These are phyloP conservation scores for Trigoniulus corallinus DNA, from an alignment of 1,140 invertebrate genomes.

Conservation along the genomic window DNA sequence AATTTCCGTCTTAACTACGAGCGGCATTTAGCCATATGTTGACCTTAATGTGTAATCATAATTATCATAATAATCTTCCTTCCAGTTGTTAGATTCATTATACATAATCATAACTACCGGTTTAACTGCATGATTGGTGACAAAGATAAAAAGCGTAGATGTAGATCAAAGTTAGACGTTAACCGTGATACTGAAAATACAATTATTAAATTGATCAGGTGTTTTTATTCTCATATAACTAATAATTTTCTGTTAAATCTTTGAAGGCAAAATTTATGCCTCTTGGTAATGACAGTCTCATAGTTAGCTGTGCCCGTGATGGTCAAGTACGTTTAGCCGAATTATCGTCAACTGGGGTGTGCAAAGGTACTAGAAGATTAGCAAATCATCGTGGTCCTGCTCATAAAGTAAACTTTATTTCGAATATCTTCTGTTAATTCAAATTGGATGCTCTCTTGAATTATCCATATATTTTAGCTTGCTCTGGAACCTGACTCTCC, in stretches of 20 bases:
- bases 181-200: too few relatives aligned
- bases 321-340: conserved; percentile 56
- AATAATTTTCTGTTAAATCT: not conserved
- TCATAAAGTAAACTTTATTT: conserved; percentile 36
- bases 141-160: too few relatives aligned
- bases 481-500: conserved; percentile 51
- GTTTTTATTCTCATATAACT: not conserved
- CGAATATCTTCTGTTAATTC: not conserved
- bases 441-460: not conserved
- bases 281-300: conserved; percentile 50
- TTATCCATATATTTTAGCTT: conserved; percentile 32
- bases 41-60: too few relatives aligned
- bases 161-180: too few relatives aligned
- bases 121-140: too few relatives aligned
- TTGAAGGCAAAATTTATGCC: conserved; percentile 49
- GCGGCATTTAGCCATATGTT: too few relatives aligned
- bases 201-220: too few relatives aligned
- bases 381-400: conserved; percentile 51
- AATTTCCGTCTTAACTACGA: too few relatives aligned
- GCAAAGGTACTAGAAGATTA: conserved; percentile 37
- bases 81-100: too few relatives aligned
- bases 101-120: too few relatives aligned
- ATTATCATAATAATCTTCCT: too few relatives aligned
- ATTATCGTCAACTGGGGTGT: conserved; percentile 33
- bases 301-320: conserved; percentile 74